Percentiles rank a stretch among this genome's conserved stretches.
phyloP scores from a whole-genome alignment of 2,888 invertebrate genomes.

The Beris chalybata region DNA sequence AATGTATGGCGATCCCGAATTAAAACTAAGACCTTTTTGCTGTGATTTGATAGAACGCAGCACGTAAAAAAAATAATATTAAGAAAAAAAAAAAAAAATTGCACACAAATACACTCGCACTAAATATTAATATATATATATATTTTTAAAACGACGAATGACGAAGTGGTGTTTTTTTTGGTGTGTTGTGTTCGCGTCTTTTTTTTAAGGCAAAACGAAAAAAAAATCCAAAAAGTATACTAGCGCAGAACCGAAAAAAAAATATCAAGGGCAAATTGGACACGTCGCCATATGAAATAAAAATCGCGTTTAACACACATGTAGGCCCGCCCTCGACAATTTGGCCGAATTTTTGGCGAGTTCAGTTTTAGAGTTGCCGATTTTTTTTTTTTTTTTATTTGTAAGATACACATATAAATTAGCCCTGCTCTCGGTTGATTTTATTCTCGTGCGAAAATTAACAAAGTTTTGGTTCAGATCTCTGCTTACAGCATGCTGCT shows the following conservation, averaged over 20 bases:
- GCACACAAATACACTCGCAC: not conserved
- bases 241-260: constrained; percentile 33
- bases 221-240: constrained; percentile 6
- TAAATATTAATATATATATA: constrained; percentile 8
- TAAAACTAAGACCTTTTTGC: constrained; percentile 23
- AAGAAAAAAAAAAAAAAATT: too few species aligned
- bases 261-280: constrained; percentile 45
- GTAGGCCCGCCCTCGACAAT: constrained; percentile 39
- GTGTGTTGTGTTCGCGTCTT: constrained; percentile 6
- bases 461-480: too few species aligned
- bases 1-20: constrained; percentile 19
- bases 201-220: not conserved
- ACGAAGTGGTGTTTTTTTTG: constrained; percentile 19
- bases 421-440: too few species aligned
- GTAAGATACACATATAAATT: too few species aligned
- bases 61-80: constrained; percentile 1
- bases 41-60: constrained; percentile 19
- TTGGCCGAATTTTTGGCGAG: constrained; percentile 29
- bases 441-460: too few species aligned
- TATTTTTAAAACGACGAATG: constrained; percentile 27
- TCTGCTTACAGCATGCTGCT: too few species aligned
- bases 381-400: constrained; percentile 21
- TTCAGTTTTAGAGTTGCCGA: constrained; percentile 26
- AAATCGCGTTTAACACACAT: constrained; percentile 38
- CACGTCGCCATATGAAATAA: constrained; percentile 43